Percentiles rank a stretch among this genome's conserved stretches.
These are phyloP conservation scores for Rhagologus leucostigma DNA, from an alignment of 2,113 vertebrate genomes.

Conservation along the genomic window DNA sequence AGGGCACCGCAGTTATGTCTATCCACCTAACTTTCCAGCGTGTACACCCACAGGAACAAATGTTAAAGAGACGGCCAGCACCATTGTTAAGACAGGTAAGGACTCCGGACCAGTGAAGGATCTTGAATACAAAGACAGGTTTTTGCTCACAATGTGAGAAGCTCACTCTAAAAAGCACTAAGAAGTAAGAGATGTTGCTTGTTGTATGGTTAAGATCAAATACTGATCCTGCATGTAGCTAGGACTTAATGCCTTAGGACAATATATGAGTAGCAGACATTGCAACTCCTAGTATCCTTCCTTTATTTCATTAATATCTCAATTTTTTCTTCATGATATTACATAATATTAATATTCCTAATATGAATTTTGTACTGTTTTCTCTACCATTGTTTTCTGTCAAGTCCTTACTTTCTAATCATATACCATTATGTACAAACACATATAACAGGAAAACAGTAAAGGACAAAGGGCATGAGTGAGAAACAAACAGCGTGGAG, in stretches of 20 bases:
- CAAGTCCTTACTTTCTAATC: not conserved
- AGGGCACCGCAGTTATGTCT: not conserved
- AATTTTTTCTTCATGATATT: not conserved
- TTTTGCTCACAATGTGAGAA: not conserved
- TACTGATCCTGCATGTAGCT: not conserved
- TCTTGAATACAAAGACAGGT: not conserved
- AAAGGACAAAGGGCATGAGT: not conserved
- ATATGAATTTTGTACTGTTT: not conserved
- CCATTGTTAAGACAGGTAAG: not conserved
- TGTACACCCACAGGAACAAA: rapidly evolving
- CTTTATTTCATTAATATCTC: not conserved
- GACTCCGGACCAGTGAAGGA: not conserved
- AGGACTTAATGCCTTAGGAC: not conserved
- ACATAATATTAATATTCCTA: not conserved
- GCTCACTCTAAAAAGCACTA: not conserved
- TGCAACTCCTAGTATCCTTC: not conserved
- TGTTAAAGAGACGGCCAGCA: not conserved
- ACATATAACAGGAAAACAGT: not conserved
- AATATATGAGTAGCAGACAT: not conserved
- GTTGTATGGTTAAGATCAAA: not conserved
- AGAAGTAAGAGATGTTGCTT: not conserved
- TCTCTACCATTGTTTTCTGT: slow-evolving; percentile 9
- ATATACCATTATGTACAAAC: not conserved
- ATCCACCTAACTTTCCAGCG: not conserved
- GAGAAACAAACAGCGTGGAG: slow-evolving; percentile 2